Evolutionary conservation across 2,888 invertebrate species (phyloP), one percentile per base, ranked within the genome.

Genomic region (Caenorhabditis zanzibari): DNA sequence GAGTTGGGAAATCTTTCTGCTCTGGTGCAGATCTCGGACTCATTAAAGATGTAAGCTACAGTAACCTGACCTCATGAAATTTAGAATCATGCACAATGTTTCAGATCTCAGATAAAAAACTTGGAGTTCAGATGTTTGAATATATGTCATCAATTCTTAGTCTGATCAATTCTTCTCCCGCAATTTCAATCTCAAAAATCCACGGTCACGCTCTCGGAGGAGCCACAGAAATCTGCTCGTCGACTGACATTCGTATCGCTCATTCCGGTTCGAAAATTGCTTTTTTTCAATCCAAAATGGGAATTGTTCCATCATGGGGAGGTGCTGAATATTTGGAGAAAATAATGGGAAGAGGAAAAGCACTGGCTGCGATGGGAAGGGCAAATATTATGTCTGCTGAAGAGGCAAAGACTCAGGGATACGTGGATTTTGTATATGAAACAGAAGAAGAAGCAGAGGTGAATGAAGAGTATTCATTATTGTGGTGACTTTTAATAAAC

Each of bases 231-330:
- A 85, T 88, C 12, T 85, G 83, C 63, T 82, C 84, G 10, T 56
- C 86, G 1, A 66, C 85, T 47, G 86, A 88, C 49, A 84, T 88
- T 69, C 81, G 87, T 16, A 80, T 88, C 26, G 87, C 86, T 38
- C 82, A 82, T 61, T 61, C 64, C 22, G 52, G 63, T 26, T 69
- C 85, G 3, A 88, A 85, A 81, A 87, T 87, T 24, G 86, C 82
- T 0, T 88, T 88, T 49, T 79, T 85, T 26, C 86, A 88, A 71
- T 75, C 84, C 1, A 82, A 72, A 68, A 83, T 88, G 77, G 87
- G 87, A 14, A 85, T 88, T 28, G 82, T 85, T n/a, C 87, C 87
- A 9, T 83, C 84, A 2, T 88, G 87, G 87, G 87, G 87, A 35
- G 87, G 87, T 10, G 86, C 86, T 32, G 75, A 76, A 6, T 86